Base-by-base conservation (phyloP, 2,888 invertebrate species). In the Aphrophora alni region DNA sequence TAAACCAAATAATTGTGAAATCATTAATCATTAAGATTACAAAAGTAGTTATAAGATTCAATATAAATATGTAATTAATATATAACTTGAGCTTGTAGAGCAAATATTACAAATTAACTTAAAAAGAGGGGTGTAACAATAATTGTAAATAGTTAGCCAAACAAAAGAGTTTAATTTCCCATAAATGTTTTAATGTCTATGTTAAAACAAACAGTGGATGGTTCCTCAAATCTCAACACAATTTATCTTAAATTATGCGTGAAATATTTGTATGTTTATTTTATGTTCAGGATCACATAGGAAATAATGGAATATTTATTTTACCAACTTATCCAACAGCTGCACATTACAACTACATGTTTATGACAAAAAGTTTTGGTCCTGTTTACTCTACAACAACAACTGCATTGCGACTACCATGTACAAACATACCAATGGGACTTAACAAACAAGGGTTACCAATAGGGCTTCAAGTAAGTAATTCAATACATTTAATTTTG, bases 261-360 rank as follows among this genome's bases (percentile, higher is more conserved):
- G 44, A 44, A 5, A 33, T 44, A 44, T 44, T 44, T 44, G 12
- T 8, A 44, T 44, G 8, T 70, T 28, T 78, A 44, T 75, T 81
- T 24, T 74, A 81, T 72, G 82, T 84, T 28, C 86, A 90, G 87
- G 92, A 94, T 75, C 89, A 97, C 86, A 90, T 98, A 28, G 95
- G 95, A 14, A 93, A 95, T 33, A 92, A 98, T 87, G 98, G 97
- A 0, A 93, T 98, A 0, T 92, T 98, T 82, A 89, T 98, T 38
- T 97, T 94, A 87, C 98, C 98, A 0, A 93, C 96, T 0, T 97
- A 97, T 89, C 97, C 98, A 1, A 95, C 95, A n/a, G 91, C 95
- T 14, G 97, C 98, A 0, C 96, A 95, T 0, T 95, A 95, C 86
- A 97, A 98, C 88, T 93, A 95, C 86, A 96, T 97, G 84, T 91